Evolutionary conservation across 2,113 vertebrate genomes (phyloP).

Genomic region (Cavia aperea): DNA sequence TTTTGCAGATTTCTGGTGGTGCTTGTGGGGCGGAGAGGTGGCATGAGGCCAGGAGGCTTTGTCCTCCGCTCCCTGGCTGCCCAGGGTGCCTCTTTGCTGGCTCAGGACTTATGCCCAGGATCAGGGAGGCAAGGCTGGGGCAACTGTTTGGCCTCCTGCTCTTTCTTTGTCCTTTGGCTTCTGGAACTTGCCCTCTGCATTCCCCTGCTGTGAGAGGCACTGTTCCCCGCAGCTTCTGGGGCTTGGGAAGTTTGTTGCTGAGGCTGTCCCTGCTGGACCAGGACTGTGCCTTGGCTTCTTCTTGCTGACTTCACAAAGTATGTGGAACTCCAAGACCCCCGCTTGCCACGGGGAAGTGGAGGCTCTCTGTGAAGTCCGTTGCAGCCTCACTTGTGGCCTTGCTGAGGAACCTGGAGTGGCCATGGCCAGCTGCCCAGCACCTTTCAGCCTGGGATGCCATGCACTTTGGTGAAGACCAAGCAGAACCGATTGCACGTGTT

Average conservation of each 20-base stretch:
- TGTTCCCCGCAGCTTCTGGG: not conserved
- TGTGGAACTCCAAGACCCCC: not conserved
- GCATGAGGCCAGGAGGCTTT: not conserved
- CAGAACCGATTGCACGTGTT: not conserved
- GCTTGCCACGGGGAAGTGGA: not conserved
- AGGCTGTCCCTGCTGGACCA: not conserved
- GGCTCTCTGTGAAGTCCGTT: not conserved
- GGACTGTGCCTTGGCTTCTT: not conserved
- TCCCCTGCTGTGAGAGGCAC: not conserved
- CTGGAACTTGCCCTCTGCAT: not conserved
- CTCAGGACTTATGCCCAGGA: not conserved
- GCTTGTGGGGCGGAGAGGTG: not conserved
- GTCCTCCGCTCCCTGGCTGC: accelerated
- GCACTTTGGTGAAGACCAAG: not conserved
- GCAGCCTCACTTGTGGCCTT: not conserved
- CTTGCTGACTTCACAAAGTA: not conserved
- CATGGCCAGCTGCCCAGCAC: not conserved
- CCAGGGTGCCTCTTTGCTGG: not conserved
- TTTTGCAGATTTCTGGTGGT: not conserved
- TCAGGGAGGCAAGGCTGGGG: not conserved
- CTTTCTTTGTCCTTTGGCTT: not conserved
- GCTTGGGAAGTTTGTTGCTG: not conserved
- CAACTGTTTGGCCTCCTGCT: not conserved
- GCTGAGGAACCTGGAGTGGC: not conserved
- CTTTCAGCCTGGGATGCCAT: not conserved